phyloP scores from a whole-genome alignment of 2,113 vertebrate species.

The Eptatretus burgeri region DNA sequence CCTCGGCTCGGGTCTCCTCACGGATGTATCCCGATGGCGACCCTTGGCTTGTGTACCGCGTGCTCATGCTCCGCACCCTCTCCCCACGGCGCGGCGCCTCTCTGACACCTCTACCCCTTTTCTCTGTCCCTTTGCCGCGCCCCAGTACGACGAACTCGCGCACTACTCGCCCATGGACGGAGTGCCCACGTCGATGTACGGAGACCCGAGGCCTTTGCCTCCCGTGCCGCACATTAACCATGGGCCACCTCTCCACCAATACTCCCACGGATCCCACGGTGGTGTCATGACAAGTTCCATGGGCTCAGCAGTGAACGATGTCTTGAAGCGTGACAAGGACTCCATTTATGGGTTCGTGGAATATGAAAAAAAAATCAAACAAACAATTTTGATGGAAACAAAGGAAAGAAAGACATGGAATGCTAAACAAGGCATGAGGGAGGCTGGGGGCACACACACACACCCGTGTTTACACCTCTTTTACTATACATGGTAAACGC shows the following conservation, averaged over 20 bases:
- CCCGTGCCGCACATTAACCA: constrained; percentile 98
- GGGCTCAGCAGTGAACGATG: constrained; percentile 99
- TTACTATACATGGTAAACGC: no score
- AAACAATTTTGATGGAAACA: no score
- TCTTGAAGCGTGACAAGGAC: constrained; percentile 98
- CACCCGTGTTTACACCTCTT: no score
- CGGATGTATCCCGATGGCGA: no score
- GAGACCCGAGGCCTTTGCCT: constrained; percentile 86
- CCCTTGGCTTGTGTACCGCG: no score
- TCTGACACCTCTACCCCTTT: background rate
- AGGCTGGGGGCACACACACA: no score
- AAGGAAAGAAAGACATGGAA: no score
- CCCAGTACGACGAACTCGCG: constrained; percentile 90
- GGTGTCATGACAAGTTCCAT: constrained; percentile 97
- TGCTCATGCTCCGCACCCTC: no score
- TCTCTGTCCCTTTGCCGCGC: background rate
- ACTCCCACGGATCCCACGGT: constrained; percentile 90
- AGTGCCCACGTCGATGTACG: constrained; percentile 93
- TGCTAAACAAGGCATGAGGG: no score
- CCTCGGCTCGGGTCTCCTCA: no score
- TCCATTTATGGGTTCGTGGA: constrained; percentile 80
- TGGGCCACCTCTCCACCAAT: constrained; percentile 86
- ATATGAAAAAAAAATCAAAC: no score
- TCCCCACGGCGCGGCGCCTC: no score
- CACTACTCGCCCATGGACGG: constrained; percentile 99